Percentiles rank a stretch among this genome's conserved stretches.
Conservation (phyloP, 2,797 vertebrate species). For the Falco naumanni region DNA sequence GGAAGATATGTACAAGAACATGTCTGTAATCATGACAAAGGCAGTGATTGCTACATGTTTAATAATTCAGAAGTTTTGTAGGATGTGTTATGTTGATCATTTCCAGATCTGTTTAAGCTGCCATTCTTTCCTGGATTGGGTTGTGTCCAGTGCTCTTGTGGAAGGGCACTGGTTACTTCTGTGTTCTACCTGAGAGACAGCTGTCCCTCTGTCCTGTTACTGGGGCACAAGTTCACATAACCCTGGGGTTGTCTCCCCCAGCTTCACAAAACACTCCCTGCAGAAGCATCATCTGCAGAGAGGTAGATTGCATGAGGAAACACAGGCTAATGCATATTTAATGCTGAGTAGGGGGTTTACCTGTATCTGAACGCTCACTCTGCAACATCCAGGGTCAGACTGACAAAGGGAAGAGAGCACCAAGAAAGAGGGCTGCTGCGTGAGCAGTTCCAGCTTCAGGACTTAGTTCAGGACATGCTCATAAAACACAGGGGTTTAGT, state of each 20-base stretch:
- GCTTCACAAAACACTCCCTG: background rate
- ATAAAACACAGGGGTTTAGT: background rate
- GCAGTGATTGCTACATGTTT: conserved; percentile 54
- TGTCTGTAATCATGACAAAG: background rate
- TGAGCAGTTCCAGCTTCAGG: background rate
- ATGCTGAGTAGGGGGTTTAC: background rate
- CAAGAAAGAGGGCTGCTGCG: background rate
- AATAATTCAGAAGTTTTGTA: background rate
- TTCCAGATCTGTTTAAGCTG: conserved; percentile 37
- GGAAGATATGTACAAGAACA: conserved; percentile 6
- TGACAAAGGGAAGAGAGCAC: background rate
- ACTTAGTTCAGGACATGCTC: background rate
- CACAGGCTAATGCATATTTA: background rate
- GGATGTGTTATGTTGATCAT: background rate
- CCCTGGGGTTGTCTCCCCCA: background rate
- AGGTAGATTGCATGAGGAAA: background rate
- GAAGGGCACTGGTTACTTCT: background rate
- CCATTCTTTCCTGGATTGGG: conserved; percentile 34
- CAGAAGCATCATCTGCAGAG: background rate
- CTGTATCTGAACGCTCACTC: background rate
- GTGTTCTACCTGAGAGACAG: conserved; percentile 25
- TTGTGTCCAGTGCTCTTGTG: background rate
- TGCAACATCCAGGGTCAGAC: background rate
- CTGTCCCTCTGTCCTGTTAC: background rate
- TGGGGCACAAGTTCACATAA: background rate